Evolutionary conservation across 2,888 invertebrate genomes (phyloP), one percentile per base, ranked within the genome.

Genomic region (Adelognathus sp.): DNA sequence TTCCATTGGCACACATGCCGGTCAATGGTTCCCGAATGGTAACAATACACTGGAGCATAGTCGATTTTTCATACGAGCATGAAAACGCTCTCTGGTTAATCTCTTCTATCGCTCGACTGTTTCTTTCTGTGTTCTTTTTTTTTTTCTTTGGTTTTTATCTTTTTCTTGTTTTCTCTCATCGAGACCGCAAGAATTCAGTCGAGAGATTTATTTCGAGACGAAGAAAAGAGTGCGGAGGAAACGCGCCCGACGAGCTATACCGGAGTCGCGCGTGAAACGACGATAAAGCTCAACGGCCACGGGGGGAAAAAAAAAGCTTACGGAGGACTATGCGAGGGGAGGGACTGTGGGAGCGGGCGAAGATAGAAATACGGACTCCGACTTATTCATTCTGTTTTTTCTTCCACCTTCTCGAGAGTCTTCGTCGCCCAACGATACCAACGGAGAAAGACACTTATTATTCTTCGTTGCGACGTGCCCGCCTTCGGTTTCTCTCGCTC

Each of bases 311-410:
- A n/a, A 60, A 29, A 76, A 71, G 44, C 76, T 44, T 29, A 27
- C n/a, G 21, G 11, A 21, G 36, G 44, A 33, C 52, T 56, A 46
- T 46, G 52, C 70, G 11, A n/a, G n/a, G n/a, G n/a, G n/a, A n/a
- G n/a, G n/a, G 52, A 44, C 58, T 18, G 50, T 14, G 52, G 18
- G 77, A 50, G 73, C 60, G 52, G 18, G 77, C 58, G 73, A 66
- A 60, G 78, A 78, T 74, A 41, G 78, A 70, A 78, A 74, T 73
- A 77, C 41, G 63, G 56, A 72, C 71, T 58, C 70, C 63, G 56
- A 6, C 27, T 11, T 1, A 27, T 31, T 36, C 16, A 21, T 46
- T n/a, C 16, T 14, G 14, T 41, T 16, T 39, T 2, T 60, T 39
- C 21, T 39, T 9, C 21, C 27, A 33, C 18, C 29, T 16, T 50